Evolutionary conservation across 2,113 vertebrate genomes (phyloP).

Genomic region (Scophthalmus maximus): DNA sequence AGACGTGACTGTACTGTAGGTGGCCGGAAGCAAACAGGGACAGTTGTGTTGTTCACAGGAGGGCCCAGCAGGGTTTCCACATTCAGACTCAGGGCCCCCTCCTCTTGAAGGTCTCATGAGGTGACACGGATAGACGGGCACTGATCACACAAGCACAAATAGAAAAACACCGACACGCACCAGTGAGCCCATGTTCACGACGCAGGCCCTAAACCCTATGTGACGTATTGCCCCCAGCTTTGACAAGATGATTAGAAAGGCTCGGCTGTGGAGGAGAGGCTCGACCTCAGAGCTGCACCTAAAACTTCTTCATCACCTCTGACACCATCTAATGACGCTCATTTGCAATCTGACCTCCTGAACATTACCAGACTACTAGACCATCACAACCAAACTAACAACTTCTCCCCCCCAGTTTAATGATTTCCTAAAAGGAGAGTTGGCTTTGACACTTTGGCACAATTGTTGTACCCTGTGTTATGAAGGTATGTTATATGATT

Average conservation of each 20-base stretch:
- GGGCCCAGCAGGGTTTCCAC: not conserved
- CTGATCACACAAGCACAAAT: not conserved
- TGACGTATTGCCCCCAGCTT: slow-evolving; percentile 61
- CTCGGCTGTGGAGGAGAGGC: slow-evolving; percentile 62
- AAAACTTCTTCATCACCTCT: slow-evolving; percentile 79
- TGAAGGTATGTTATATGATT: not conserved
- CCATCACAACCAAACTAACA: slow-evolving; percentile 22
- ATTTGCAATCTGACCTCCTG: slow-evolving; percentile 75
- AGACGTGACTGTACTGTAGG: slow-evolving; percentile 35
- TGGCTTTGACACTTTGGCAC: not conserved
- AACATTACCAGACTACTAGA: slow-evolving; percentile 63
- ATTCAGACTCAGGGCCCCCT: not conserved
- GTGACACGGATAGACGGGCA: slow-evolving; percentile 33
- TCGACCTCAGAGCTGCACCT: slow-evolving; percentile 70
- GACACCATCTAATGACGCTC: slow-evolving; percentile 79
- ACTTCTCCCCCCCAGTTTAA: slow-evolving; percentile 20
- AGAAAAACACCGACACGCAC: slow-evolving; percentile 16
- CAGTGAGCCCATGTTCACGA: slow-evolving; percentile 2
- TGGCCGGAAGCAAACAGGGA: slow-evolving; percentile 35
- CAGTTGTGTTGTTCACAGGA: slow-evolving; percentile 28
- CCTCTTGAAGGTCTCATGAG: slow-evolving; percentile 23
- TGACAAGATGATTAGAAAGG: slow-evolving; percentile 78
- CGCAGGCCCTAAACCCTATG: slow-evolving; percentile 4
- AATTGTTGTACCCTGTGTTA: not conserved
- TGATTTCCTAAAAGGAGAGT: slow-evolving; percentile 16